Evolutionary conservation across 2,797 vertebrate species (phyloP), one percentile per base, ranked within the genome.

Genomic region (Cuniculus paca): DNA sequence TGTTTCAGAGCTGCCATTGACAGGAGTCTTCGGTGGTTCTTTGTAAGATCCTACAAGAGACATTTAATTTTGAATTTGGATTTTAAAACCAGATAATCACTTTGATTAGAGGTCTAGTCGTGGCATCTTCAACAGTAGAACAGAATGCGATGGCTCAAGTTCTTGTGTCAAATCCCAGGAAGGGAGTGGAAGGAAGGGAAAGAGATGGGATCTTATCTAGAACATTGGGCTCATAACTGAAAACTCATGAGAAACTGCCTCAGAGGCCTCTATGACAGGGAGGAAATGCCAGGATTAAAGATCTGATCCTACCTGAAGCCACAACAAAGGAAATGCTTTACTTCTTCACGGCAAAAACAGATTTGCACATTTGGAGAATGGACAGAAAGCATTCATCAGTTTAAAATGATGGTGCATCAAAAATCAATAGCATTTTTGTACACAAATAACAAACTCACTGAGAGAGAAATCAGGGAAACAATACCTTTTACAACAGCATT

Each of bases 31-130:
- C 28, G 6, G 78, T 65, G 39, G 52, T 22, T 96, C 84, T 77
- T 90, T n/a, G 28, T 50, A 42, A 34, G 80, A 93, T 74, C 72
- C 96, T 96, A 42, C 17, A 91, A 90, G 60, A 88, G 72, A 92
- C 13, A 84, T 19, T 78, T 70, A 70, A 26, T 39, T 78, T 93
- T 95, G 39, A 84, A 81, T 87, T 80, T 95, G 13, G n/a, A 70
- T 93, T 97, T 90, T 82, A 91, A 83, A 91, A 88, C n/a, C 80
- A 92, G 52, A 81, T 61, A 70, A 82, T 88, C 24, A 56, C 4
- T 87, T 89, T 61, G 68, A 54, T 39, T 39, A 22, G 61, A 81
- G 26, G 24, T 82, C 50, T 82, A 31, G 13, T 50, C 31, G 8
- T 20, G 24, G 20, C 8, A 16, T 31, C 72, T 89, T 90, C 68